Evolutionary conservation across 2,888 invertebrate species (phyloP).

Genomic region (Dryocosmus kuriphilus): DNA sequence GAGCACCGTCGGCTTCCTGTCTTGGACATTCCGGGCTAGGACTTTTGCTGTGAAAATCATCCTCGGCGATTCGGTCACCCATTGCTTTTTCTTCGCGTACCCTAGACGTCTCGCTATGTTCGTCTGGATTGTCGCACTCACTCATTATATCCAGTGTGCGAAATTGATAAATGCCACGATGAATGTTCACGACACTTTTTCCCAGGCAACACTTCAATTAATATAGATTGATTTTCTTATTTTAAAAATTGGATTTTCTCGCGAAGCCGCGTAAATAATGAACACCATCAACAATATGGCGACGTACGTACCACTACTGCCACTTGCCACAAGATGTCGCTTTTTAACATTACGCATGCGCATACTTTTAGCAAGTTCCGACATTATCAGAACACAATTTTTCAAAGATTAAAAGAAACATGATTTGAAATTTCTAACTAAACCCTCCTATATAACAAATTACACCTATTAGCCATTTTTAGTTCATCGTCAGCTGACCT

Average conservation of each 20-base stretch:
- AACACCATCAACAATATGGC: conserved; percentile 41
- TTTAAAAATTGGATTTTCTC: conserved; percentile 44
- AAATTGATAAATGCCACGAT: conserved; percentile 4
- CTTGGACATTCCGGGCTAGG: conserved; percentile 46
- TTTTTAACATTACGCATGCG: conserved; percentile 3
- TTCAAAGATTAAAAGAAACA: no score
- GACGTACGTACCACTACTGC: background rate
- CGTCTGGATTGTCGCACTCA: conserved; percentile 47
- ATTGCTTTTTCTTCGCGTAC: conserved; percentile 66
- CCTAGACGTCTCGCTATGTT: conserved; percentile 47
- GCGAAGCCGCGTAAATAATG: conserved; percentile 53
- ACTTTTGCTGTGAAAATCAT: conserved; percentile 49
- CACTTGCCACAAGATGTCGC: conserved; percentile 20
- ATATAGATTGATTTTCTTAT: conserved; percentile 46
- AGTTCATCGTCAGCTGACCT: no score
- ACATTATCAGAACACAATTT: no score
- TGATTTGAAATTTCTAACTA: no score
- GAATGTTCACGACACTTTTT: conserved; percentile 29
- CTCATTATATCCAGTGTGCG: conserved; percentile 47
- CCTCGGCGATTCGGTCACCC: conserved; percentile 70
- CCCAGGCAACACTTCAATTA: conserved; percentile 45
- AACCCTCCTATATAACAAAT: no score
- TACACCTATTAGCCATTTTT: no score
- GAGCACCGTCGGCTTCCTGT: conserved; percentile 54
- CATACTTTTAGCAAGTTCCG: background rate